phyloP scores from a whole-genome alignment of 2,797 vertebrate species.

The Octomys mimax region DNA sequence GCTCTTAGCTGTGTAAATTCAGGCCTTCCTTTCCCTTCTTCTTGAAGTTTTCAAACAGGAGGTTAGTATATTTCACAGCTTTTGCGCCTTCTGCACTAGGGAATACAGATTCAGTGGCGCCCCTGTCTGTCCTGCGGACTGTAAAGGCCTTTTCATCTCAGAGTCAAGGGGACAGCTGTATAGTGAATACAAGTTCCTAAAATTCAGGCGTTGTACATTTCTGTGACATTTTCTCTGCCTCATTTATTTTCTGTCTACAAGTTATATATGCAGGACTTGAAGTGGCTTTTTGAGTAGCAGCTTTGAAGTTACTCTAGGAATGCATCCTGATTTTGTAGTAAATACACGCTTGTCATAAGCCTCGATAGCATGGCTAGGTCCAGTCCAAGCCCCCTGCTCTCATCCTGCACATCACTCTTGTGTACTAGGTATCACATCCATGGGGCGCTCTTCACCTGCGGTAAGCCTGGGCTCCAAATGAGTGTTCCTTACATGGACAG shows the following conservation, averaged over 20 bases:
- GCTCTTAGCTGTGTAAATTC: slow-evolving; percentile 40
- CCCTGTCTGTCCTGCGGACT: background rate
- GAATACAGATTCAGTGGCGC: background rate
- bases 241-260: slow-evolving; percentile 63
- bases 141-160: slow-evolving; percentile 37
- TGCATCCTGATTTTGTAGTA: slow-evolving; percentile 24
- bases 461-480: background rate
- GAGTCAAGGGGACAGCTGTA: background rate
- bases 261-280: background rate
- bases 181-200: slow-evolving; percentile 39
- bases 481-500: background rate
- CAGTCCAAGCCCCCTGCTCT: background rate
- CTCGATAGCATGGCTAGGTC: background rate
- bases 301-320: slow-evolving; percentile 23
- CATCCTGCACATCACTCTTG: background rate
- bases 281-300: slow-evolving; percentile 29
- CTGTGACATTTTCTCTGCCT: slow-evolving; percentile 22
- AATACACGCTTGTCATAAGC: slow-evolving; percentile 6
- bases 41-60: slow-evolving; percentile 41
- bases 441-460: background rate
- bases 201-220: background rate
- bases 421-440: background rate
- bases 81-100: slow-evolving; percentile 14
- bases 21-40: background rate
- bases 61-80: slow-evolving; percentile 12